These are phyloP conservation scores for Phenacoccus solenopsis DNA, from an alignment of 1,140 invertebrate species.

Conservation along the genomic window DNA sequence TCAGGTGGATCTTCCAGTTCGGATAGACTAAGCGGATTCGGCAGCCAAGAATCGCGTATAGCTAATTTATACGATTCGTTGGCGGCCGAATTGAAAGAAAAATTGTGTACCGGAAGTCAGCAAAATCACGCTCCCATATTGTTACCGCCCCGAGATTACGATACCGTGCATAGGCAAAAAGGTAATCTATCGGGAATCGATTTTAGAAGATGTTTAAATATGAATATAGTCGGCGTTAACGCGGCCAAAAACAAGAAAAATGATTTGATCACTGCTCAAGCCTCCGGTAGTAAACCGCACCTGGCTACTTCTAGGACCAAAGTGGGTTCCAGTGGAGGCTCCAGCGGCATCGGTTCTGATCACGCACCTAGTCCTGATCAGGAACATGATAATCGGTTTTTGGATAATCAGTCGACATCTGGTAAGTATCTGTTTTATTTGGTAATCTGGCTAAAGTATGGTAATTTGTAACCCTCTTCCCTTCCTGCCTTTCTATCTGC, in stretches of 20 bases:
- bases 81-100: conserved; percentile 77
- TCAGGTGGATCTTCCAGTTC: not conserved
- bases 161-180: conserved; percentile 69
- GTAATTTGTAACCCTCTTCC: too few species aligned
- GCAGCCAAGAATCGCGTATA: conserved; percentile 33
- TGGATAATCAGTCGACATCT: conserved; percentile 31
- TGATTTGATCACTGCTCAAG: not conserved
- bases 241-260: conserved; percentile 14
- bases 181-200: conserved; percentile 74
- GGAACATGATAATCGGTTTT: conserved; percentile 24
- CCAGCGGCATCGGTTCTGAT: conserved; percentile 74
- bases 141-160: conserved; percentile 84
- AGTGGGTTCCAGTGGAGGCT: conserved; percentile 41
- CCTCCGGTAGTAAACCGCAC: not conserved
- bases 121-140: conserved; percentile 49
- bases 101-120: conserved; percentile 55
- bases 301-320: conserved; percentile 19
- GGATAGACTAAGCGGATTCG: not conserved
- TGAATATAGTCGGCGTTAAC: conserved; percentile 49
- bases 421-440: too few species aligned
- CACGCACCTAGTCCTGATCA: conserved; percentile 56
- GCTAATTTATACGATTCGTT: conserved; percentile 75
- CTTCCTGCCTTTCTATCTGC: too few species aligned
- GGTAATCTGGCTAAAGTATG: too few species aligned
- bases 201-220: conserved; percentile 52